A percentile compares a stretch with the other conserved stretches of the same genome.
Conservation (phyloP, 2,797 vertebrate species). For the Bothrops alternatus region DNA sequence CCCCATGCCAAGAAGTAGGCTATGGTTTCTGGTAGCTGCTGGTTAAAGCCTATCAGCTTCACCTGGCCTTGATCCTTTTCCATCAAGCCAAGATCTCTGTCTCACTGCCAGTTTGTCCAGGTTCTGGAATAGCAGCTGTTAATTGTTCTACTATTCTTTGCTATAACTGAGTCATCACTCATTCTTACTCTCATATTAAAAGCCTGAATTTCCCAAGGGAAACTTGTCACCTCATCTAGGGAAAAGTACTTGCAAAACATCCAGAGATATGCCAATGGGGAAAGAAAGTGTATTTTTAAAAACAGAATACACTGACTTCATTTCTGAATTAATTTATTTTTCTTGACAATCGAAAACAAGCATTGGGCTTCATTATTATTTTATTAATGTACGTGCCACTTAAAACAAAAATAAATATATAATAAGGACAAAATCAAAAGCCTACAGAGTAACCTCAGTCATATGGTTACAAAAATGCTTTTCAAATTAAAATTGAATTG, state of each 20-base stretch:
- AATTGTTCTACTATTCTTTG: conserved; percentile 59
- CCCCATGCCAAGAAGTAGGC: neutral
- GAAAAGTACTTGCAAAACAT: conserved; percentile 62
- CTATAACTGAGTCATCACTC: conserved; percentile 64
- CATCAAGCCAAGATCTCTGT: neutral
- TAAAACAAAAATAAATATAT: neutral
- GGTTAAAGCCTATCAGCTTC: neutral
- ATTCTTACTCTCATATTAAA: conserved; percentile 67
- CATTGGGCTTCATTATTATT: neutral
- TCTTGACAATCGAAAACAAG: neutral
- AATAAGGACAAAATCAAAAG: neutral
- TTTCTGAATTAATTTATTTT: conserved; percentile 23
- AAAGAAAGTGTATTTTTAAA: conserved; percentile 63
- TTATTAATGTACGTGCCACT: fast-evolving
- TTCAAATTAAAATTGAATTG: neutral
- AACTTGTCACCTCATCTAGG: conserved; percentile 61
- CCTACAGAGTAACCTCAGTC: neutral
- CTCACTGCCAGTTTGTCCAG: conserved; percentile 39
- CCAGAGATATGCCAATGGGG: conserved; percentile 35
- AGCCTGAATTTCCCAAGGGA: conserved; percentile 65
- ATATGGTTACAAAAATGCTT: neutral
- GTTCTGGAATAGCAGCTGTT: conserved; percentile 49
- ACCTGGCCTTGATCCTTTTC: conserved; percentile 34
- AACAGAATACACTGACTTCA: conserved; percentile 61
- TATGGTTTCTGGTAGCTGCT: neutral